phyloP scores from a whole-genome alignment of 35 echinoderm and acorn worm species.

The Chiridota heheva region DNA sequence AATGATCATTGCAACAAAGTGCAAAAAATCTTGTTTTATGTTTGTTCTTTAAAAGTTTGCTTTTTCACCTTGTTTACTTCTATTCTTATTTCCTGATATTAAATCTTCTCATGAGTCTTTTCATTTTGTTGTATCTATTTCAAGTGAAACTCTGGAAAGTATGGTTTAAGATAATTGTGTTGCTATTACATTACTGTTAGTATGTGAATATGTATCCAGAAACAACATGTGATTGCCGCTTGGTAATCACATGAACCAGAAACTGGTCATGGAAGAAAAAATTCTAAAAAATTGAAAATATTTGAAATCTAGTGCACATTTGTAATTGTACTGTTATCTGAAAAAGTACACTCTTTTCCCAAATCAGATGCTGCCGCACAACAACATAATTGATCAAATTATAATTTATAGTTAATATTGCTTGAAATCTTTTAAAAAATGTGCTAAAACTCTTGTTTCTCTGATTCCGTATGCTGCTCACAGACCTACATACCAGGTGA shows the following conservation, averaged over 20 bases:
- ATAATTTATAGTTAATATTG: neutral
- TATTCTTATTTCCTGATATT: no score
- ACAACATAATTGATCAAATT: neutral
- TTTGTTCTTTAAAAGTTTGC: neutral
- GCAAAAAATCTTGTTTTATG: neutral
- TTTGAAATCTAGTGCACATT: neutral
- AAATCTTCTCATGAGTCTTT: no score
- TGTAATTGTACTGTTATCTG: neutral
- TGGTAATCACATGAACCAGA: no score
- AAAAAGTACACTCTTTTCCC: neutral
- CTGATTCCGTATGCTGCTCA: neutral
- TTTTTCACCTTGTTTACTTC: no score
- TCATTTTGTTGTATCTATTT: no score
- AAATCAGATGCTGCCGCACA: neutral
- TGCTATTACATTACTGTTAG: no score
- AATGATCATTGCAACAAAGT: neutral
- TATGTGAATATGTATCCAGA: no score
- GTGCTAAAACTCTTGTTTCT: neutral
- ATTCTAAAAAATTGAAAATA: no score
- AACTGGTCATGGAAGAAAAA: no score
- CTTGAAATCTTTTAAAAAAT: neutral
- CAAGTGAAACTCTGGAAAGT: no score
- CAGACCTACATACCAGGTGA: conserved; percentile 60
- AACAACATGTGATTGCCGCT: no score
- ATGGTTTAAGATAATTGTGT: no score